These are phyloP conservation scores for Siniperca obscura DNA, from an alignment of 2,797 vertebrate species.

Conservation along the genomic window DNA sequence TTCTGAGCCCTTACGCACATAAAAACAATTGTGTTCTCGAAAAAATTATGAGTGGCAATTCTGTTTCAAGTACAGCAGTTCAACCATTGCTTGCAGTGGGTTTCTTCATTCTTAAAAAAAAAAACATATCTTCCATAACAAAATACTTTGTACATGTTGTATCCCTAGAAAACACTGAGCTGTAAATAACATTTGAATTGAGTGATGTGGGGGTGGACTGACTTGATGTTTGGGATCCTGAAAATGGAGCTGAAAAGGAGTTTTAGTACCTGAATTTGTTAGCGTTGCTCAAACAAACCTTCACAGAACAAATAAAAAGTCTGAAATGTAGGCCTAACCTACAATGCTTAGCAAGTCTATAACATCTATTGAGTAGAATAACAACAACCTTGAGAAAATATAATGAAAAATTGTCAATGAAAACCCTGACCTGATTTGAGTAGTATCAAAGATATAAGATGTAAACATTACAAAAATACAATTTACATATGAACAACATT, in stretches of 20 bases:
- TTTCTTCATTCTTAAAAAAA: conserved; percentile 62
- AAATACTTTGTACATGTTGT: conserved; percentile 9
- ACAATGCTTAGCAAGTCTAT: conserved; percentile 26
- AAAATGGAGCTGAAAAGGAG: neutral
- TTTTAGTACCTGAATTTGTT: conserved; percentile 73
- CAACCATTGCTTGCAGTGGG: conserved; percentile 40
- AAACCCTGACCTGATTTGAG: conserved; percentile 72
- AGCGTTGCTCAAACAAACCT: conserved; percentile 42
- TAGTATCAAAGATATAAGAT: conserved; percentile 64
- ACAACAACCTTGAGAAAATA: conserved; percentile 21
- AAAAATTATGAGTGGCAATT: conserved; percentile 26
- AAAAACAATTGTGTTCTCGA: conserved; percentile 57
- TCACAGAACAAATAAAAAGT: conserved; percentile 27
- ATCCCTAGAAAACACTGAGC: conserved; percentile 17
- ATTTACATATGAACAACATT: conserved; percentile 75
- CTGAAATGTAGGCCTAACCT: conserved; percentile 9
- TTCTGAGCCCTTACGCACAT: conserved; percentile 65
- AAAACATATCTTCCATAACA: neutral
- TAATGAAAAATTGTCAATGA: conserved; percentile 21
- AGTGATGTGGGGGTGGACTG: neutral
- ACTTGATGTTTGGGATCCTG: neutral
- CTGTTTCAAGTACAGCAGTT: conserved; percentile 70
- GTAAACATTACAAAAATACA: conserved; percentile 74
- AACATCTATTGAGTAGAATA: conserved; percentile 4
- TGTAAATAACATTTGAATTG: neutral